Evolutionary conservation across 2,888 invertebrate genomes (phyloP), one percentile per base, ranked within the genome.

Genomic region (Agriopis aurantiaria): DNA sequence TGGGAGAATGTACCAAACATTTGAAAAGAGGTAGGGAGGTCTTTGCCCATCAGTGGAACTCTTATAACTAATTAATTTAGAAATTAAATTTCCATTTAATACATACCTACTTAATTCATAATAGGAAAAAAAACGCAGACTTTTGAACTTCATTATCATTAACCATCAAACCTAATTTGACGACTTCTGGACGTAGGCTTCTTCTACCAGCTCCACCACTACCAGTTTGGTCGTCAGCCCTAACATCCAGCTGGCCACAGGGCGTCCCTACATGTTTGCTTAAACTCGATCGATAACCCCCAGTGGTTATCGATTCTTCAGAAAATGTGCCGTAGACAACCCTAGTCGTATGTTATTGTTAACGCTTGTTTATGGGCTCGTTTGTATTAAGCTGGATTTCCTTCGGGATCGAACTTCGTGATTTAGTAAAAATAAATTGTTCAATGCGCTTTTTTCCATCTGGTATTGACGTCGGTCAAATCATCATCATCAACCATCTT

Each of bases 301-400:
- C 51, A 14, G 9, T 17, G 17, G 33, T 23, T 23, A 7, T n/a
- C 8, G 11, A 6, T 53, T 40, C 8, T 40, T 40, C n/a, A 3
- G 12, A 14, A 8, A 7, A 9, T 17, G 8, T 8, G 8, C 17
- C 6, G 14, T 0, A 11, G n/a, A 46, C 63, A 67, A 43, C 61
- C 65, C 61, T 64, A 57, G 11, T 10, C 14, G n/a, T n/a, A 17
- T 63, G 51, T 62, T 68, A 74, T 83, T 56, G 84, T 85, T 82
- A 81, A 80, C 78, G 75, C 78, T 60, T 80, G 78, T 85, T 84
- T 81, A 84, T 77, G 73, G 56, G 73, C 72, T 74, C 71, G 76
- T 76, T 79, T 77, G 69, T 72, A 77, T 77, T 79, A 75, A 72
- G 64, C 77, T 76, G 73, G 77, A 83, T 82, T 78, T 74, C 72